Percentiles rank a stretch among this genome's conserved stretches.
Evolutionary conservation across 1,140 invertebrate genomes (phyloP).

Genomic region (Aphaenogaster ashmeadi): DNA sequence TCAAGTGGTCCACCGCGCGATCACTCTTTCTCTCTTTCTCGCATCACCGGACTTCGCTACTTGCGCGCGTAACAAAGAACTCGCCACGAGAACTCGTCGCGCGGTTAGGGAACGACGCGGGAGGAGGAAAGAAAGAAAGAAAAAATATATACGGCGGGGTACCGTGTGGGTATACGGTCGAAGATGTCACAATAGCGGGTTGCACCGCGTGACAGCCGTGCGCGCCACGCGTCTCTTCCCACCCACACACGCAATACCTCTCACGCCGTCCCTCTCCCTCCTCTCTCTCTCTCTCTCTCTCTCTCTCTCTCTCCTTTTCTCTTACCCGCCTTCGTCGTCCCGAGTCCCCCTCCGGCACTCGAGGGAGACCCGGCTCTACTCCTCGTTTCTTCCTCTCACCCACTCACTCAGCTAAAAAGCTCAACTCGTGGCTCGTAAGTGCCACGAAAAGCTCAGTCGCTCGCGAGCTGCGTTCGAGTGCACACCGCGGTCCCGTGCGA

Average conservation of each 20-base stretch:
- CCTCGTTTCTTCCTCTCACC: conserved; percentile 70
- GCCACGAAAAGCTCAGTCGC: conserved; percentile 77
- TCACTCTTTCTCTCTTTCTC: not conserved
- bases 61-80: conserved; percentile 43
- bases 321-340: conserved; percentile 20
- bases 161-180: conserved; percentile 66
- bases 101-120: not conserved
- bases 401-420: conserved; percentile 75
- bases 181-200: conserved; percentile 80
- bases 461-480: conserved; percentile 73
- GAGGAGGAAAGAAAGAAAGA: not conserved
- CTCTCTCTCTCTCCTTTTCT: not conserved
- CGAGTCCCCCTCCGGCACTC: not conserved
- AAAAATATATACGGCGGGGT: conserved; percentile 30
- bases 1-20: conserved; percentile 53
- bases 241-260: conserved; percentile 70
- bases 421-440: conserved; percentile 63
- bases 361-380: not conserved
- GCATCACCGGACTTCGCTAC: conserved; percentile 11
- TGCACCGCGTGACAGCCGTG: conserved; percentile 76
- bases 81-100: not conserved
- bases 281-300: not conserved
- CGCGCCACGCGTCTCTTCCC: conserved; percentile 78
- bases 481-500: conserved; percentile 54
- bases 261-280: not conserved